phyloP scores from a whole-genome alignment of 2,113 vertebrate species.

The Neoarius graeffei region DNA sequence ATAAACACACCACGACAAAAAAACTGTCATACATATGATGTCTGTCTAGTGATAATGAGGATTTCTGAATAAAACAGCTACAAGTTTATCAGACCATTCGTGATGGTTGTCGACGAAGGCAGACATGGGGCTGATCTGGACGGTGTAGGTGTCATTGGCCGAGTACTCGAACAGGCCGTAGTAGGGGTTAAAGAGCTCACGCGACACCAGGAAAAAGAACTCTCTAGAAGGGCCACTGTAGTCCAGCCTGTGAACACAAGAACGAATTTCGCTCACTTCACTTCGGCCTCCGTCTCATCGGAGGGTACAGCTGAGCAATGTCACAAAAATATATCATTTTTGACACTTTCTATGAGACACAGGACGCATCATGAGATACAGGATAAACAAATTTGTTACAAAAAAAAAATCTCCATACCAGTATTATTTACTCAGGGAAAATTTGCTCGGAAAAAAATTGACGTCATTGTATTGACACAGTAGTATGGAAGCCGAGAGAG shows the following conservation, averaged over 20 bases:
- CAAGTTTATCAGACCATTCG: slow-evolving; percentile 83
- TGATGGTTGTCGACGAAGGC: slow-evolving; percentile 99
- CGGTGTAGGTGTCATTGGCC: slow-evolving; percentile 98
- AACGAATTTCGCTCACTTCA: neutral
- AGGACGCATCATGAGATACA: neutral
- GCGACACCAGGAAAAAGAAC: slow-evolving; percentile 97
- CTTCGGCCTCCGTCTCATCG: neutral
- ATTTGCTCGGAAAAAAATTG: too few species aligned
- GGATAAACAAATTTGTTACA: too few species aligned
- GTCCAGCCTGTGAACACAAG: slow-evolving; percentile 80
- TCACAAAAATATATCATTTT: too few species aligned
- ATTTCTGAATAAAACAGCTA: neutral
- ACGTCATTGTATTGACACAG: neutral
- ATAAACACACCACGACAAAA: neutral
- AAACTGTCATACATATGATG: too few species aligned
- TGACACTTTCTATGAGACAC: neutral
- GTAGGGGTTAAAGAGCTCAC: slow-evolving; percentile 98
- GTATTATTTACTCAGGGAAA: too few species aligned
- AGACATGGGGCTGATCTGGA: slow-evolving; percentile 99
- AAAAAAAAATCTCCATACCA: neutral
- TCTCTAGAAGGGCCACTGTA: slow-evolving; percentile 98
- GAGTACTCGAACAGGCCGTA: slow-evolving; percentile 99
- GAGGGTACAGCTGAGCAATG: too few species aligned
- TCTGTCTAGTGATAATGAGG: neutral
- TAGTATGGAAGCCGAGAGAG: too few species aligned